These are phyloP conservation scores for Ctenopoma kingsleyae DNA, from an alignment of 2,797 vertebrate genomes.

Conservation along the genomic window DNA sequence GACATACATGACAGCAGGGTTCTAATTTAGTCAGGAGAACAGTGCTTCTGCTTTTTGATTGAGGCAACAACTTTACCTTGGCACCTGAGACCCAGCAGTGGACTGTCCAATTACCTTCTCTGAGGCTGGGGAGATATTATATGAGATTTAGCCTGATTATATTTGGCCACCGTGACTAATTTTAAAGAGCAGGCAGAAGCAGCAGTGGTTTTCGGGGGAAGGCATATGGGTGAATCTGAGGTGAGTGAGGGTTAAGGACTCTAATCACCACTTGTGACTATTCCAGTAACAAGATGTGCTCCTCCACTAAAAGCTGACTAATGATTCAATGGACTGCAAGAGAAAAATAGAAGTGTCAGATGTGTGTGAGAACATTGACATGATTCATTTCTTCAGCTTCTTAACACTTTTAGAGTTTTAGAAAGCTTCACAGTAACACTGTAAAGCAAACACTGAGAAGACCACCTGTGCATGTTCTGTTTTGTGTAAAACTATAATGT, in stretches of 20 bases:
- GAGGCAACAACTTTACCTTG: constrained; percentile 5
- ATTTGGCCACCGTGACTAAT: constrained; percentile 23
- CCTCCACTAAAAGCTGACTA: neutral
- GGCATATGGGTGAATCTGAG: neutral
- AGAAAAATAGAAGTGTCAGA: neutral
- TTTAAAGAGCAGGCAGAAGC: constrained; percentile 2
- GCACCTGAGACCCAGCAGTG: constrained; percentile 6
- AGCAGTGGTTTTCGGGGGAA: neutral
- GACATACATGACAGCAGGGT: neutral
- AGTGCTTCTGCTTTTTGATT: constrained; percentile 19
- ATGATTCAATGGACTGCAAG: neutral
- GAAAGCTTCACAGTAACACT: too few species aligned
- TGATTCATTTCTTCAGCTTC: neutral
- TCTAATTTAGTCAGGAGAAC: constrained; percentile 17
- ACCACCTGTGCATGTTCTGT: neutral
- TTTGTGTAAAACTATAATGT: neutral
- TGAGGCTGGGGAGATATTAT: constrained; percentile 18
- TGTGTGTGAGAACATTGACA: too few species aligned
- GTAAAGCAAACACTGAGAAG: too few species aligned
- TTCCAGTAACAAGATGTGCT: neutral
- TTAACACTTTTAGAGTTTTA: too few species aligned
- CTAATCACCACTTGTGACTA: neutral
- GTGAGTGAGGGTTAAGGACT: neutral
- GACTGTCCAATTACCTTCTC: constrained; percentile 27
- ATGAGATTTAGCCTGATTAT: constrained; percentile 42